Percentiles rank a stretch among this genome's conserved stretches.
phyloP scores from a whole-genome alignment of 2,797 vertebrate genomes.

The Acipenser transmontanus region DNA sequence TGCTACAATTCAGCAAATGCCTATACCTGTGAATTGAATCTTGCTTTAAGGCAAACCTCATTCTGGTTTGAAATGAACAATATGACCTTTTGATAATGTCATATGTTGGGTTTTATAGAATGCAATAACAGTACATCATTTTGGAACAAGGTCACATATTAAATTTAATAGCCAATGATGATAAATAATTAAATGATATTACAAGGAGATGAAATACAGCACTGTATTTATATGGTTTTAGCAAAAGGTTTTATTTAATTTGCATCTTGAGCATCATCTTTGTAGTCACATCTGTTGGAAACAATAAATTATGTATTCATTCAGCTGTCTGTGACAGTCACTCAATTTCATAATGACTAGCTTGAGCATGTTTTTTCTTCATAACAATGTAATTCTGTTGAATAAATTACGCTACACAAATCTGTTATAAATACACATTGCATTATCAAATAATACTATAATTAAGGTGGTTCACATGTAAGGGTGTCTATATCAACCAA shows the following conservation, averaged over 20 bases:
- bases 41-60: constrained; percentile 54
- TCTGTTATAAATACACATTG: not conserved
- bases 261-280: not conserved
- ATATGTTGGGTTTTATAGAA: constrained; percentile 29
- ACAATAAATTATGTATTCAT: constrained; percentile 1
- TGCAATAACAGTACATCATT: not conserved
- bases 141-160: not conserved
- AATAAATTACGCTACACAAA: not conserved
- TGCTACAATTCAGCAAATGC: constrained; percentile 59
- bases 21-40: constrained; percentile 60
- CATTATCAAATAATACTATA: not conserved
- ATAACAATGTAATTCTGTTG: not conserved
- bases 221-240: not conserved
- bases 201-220: too few species aligned
- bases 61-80: constrained; percentile 49
- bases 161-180: not conserved
- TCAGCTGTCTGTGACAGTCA: not conserved
- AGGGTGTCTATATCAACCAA: not conserved
- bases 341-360: not conserved
- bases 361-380: not conserved
- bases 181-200: not conserved
- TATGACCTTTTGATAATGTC: constrained; percentile 64
- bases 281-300: not conserved
- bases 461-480: not conserved
- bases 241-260: not conserved